Evolutionary conservation across 2,113 vertebrate genomes (phyloP).

Genomic region (Gallinago media): DNA sequence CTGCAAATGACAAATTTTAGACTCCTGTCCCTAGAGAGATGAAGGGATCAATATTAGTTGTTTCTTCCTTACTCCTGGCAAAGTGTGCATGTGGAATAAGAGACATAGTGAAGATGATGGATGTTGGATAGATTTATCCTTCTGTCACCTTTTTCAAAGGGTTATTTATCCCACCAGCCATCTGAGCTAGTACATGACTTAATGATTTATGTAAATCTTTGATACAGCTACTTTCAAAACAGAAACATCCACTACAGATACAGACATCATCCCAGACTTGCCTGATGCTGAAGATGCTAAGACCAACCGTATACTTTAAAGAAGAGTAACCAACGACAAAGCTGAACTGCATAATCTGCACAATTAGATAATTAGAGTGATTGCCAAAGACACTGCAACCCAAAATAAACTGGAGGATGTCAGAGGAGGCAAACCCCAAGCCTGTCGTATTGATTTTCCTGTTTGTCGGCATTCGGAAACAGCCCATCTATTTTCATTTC

Average conservation of each 20-base stretch:
- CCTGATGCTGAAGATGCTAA: neutral
- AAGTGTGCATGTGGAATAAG: neutral
- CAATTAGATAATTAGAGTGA: neutral
- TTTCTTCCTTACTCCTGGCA: neutral
- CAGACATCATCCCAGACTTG: neutral
- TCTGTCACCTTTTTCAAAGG: neutral
- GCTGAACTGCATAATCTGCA: neutral
- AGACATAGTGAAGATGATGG: neutral
- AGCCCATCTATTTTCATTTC: neutral
- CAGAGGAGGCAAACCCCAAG: neutral
- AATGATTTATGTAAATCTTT: neutral
- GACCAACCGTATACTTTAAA: neutral
- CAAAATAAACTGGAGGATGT: neutral
- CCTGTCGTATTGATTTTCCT: neutral
- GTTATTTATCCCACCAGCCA: neutral
- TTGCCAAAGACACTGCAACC: neutral
- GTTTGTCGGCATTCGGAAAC: conserved; percentile 10
- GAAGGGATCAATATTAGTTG: neutral
- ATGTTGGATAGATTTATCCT: neutral
- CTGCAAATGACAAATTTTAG: neutral
- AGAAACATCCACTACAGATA: neutral
- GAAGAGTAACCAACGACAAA: neutral
- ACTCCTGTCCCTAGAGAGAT: neutral
- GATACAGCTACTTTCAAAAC: neutral
- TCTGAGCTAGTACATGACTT: neutral